These are phyloP conservation scores for chimpanzee (Pan troglodytes) DNA, from an alignment of 2,113 vertebrate genomes.

Conservation along the genomic window NHGRI_mPanTro3-v2.1_pri NC_072415.2:51905001-51905500, in stretches of 20 bases:
- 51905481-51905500: neutral
- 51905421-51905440: rapidly evolving
- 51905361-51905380: neutral
- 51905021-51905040: neutral
- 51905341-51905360: neutral
- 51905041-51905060: neutral
- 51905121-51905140: neutral
- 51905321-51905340: neutral
- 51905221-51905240: neutral
- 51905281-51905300: neutral
- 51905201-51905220: neutral
- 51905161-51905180: neutral
- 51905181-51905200: neutral
- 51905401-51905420: neutral
- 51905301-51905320: neutral
- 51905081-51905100: neutral
- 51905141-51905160: neutral
- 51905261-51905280: neutral
- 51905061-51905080: neutral
- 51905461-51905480: neutral
- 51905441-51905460: neutral
- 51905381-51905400: neutral
- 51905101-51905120: neutral
- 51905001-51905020: neutral
- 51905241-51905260: neutral